Evolutionary conservation across 2,888 invertebrate species (phyloP), one percentile per base, ranked within the genome.

Genomic region (Drosophila austrosaltans): DNA sequence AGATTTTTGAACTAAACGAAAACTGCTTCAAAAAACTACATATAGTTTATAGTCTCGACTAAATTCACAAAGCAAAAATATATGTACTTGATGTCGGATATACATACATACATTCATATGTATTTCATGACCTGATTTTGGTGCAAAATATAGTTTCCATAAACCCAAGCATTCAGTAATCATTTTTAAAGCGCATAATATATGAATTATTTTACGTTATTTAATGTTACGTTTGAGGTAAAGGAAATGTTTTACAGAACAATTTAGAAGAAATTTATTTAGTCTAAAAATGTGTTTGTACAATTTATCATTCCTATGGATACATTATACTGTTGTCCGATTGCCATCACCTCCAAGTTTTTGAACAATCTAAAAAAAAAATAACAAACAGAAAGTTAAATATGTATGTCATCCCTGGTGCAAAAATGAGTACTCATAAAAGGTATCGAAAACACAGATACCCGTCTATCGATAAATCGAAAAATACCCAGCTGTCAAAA

Each of bases 341-440:
- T 95, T 95, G 74, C 96, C 94, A 91, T 97, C 97, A 56, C 97
- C 97, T 32, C 96, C 96, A 92, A 97, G 93, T 93, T 95, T 94
- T 92, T 96, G 95, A 81, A 97, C 94, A 83, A 97, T 90, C 96
- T 96, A 93, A 75, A 94, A 94, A 94, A 85, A 88, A 82, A 87
- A 84, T 16, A 65, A 72, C 5, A 30, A 30, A 30, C 3, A 30
- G 12, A 16, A 7, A 16, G 56, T 2, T 32, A 39, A 53, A 63
- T 20, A 5, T n/a, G n/a, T 44, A 44, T 12, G 22, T 3, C 56
- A 44, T 2, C 53, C 48, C 36, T 44, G 32, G 30, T 22, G 20
- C 16, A 32, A 7, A 1, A 30, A 44, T 67, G 71, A 75, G 70
- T 58, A 22, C 25, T 8, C 5, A 32, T 36, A 36, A 10, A 48